These are phyloP conservation scores for Lutraria rhynchaena DNA, from an alignment of 1,140 invertebrate species.

Conservation along the genomic window DNA sequence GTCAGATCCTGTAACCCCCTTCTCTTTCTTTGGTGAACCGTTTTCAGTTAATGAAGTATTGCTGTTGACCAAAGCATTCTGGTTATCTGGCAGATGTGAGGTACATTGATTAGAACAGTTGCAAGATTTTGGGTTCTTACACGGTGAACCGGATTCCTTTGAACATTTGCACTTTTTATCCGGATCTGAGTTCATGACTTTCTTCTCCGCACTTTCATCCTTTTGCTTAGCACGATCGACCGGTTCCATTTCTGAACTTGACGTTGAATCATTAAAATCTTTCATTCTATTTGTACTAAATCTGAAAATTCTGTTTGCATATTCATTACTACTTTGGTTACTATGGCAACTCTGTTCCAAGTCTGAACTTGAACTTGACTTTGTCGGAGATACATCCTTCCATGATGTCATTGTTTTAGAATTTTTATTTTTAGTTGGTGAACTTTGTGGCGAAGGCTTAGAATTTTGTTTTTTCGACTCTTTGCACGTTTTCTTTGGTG, in stretches of 20 bases:
- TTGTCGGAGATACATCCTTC: constrained; percentile 69
- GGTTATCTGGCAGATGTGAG: constrained; percentile 15
- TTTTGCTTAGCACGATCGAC: constrained; percentile 20
- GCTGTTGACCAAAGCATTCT: constrained; percentile 37
- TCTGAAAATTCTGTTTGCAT: constrained; percentile 66
- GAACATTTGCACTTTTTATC: constrained; percentile 34
- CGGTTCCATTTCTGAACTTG: constrained; percentile 60
- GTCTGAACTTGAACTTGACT: constrained; percentile 54
- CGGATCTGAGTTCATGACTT: constrained; percentile 10
- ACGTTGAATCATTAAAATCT: constrained; percentile 60
- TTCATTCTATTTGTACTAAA: constrained; percentile 65
- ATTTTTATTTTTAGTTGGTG: constrained; percentile 39
- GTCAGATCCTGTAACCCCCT: constrained; percentile 24
- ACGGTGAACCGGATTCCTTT: constrained; percentile 27
- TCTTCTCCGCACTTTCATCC: constrained; percentile 21
- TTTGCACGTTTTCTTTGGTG: constrained; percentile 23
- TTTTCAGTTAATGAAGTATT: constrained; percentile 36
- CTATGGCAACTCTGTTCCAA: constrained; percentile 41
- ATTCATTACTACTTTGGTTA: constrained; percentile 36
- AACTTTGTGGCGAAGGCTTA: constrained; percentile 30
- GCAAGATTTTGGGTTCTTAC: constrained; percentile 34
- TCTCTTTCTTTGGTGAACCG: constrained; percentile 46
- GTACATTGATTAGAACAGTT: constrained; percentile 52
- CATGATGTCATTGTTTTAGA: constrained; percentile 62
- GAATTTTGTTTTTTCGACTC: neutral